These are phyloP conservation scores for Lophotis ruficrista DNA, from an alignment of 2,113 vertebrate species.

Conservation along the genomic window DNA sequence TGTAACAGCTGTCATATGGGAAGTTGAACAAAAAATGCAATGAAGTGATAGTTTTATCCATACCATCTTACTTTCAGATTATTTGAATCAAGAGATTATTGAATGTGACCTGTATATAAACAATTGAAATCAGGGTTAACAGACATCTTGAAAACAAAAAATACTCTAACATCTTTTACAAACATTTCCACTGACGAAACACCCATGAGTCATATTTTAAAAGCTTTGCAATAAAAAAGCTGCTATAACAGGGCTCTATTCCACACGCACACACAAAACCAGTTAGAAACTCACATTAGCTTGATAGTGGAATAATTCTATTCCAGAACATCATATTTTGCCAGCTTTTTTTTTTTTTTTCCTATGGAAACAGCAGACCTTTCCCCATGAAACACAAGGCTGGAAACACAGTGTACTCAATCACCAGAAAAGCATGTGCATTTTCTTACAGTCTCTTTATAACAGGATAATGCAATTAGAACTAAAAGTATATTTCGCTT, in stretches of 20 bases:
- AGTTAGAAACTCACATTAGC: slow-evolving; percentile 13
- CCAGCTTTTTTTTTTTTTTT: neutral
- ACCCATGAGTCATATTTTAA: slow-evolving; percentile 11
- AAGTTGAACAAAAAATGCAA: neutral
- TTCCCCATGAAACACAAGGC: neutral
- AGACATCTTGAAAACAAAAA: slow-evolving; percentile 23
- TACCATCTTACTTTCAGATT: neutral
- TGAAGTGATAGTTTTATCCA: neutral
- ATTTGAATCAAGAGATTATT: slow-evolving; percentile 11
- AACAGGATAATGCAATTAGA: slow-evolving; percentile 28
- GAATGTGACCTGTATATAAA: neutral
- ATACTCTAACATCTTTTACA: slow-evolving; percentile 3
- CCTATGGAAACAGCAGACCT: slow-evolving; percentile 26
- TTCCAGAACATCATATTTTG: slow-evolving; percentile 10
- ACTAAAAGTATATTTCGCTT: neutral
- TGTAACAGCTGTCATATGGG: neutral
- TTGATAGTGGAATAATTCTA: slow-evolving; percentile 49
- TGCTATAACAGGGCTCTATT: slow-evolving; percentile 3
- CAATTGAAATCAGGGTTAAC: slow-evolving; percentile 4
- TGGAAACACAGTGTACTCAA: neutral
- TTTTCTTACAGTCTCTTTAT: neutral
- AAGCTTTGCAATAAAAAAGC: slow-evolving; percentile 57
- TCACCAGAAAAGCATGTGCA: slow-evolving; percentile 38
- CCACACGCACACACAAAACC: neutral
- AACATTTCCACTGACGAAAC: slow-evolving; percentile 14